Percentiles rank a stretch among this genome's conserved stretches.
Evolutionary conservation across 2,888 invertebrate species (phyloP).

Genomic region (Dryobotodes eremita): DNA sequence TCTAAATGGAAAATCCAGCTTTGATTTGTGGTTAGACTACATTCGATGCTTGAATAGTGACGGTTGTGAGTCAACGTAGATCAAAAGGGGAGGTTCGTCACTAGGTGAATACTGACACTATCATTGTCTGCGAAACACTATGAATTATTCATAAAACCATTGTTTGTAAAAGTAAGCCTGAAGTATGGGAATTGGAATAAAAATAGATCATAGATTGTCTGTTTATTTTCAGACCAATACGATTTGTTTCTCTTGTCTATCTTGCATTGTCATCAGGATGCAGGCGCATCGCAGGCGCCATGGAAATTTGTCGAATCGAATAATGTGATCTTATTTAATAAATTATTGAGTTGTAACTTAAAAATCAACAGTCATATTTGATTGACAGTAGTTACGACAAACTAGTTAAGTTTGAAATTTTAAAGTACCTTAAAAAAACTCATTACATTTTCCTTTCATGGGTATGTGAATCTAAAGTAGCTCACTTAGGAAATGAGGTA

Average conservation of each 20-base stretch:
- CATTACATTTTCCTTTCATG: slow-evolving; percentile 20
- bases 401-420: background rate
- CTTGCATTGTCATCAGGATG: slow-evolving; percentile 19
- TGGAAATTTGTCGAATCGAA: background rate
- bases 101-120: slow-evolving; percentile 64
- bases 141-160: slow-evolving; percentile 75
- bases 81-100: slow-evolving; percentile 70
- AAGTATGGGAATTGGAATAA: slow-evolving; percentile 58
- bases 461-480: slow-evolving; percentile 21
- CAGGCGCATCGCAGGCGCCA: background rate
- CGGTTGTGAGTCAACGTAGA: slow-evolving; percentile 56
- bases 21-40: slow-evolving; percentile 52
- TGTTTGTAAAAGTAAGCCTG: slow-evolving; percentile 74
- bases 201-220: slow-evolving; percentile 51
- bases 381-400: slow-evolving; percentile 23
- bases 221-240: slow-evolving; percentile 41
- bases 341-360: slow-evolving; percentile 22
- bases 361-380: slow-evolving; percentile 11
- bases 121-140: slow-evolving; percentile 70
- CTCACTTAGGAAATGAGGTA: slow-evolving; percentile 8
- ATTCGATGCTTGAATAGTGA: slow-evolving; percentile 45
- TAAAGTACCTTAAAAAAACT: slow-evolving; percentile 11
- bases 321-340: background rate
- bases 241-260: slow-evolving; percentile 16
- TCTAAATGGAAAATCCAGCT: slow-evolving; percentile 41